Percentiles rank a stretch among this genome's conserved stretches.
Evolutionary conservation across 2,797 vertebrate species (phyloP).

Genomic region (Ataeniobius toweri): DNA sequence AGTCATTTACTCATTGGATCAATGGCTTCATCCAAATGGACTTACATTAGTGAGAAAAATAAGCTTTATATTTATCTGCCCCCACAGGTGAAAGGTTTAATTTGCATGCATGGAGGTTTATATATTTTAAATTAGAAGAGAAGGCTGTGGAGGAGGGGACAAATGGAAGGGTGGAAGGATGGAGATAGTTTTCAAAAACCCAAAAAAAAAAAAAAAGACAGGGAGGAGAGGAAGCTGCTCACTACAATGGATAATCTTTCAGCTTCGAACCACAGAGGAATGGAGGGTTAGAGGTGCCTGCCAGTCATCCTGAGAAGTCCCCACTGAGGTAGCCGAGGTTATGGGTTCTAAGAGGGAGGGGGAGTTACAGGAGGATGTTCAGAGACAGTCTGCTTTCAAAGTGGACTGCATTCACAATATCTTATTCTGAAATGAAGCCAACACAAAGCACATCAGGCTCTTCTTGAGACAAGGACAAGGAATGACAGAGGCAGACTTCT

Average conservation of each 20-base stretch:
- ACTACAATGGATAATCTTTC: conserved; percentile 54
- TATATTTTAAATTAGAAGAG: conserved; percentile 50
- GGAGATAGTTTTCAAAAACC: not conserved
- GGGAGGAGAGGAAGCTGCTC: conserved; percentile 4
- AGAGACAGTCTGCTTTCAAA: conserved; percentile 14
- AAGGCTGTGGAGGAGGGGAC: conserved; percentile 1
- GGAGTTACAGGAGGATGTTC: conserved; percentile 18
- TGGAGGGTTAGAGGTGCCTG: conserved; percentile 58
- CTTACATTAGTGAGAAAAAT: conserved; percentile 44
- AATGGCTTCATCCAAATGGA: conserved; percentile 22
- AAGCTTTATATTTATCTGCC: conserved; percentile 1
- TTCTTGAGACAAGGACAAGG: conserved; percentile 1
- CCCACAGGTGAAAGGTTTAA: conserved; percentile 26
- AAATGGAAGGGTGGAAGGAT: not conserved
- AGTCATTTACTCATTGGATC: conserved; percentile 56
- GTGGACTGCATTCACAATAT: not conserved
- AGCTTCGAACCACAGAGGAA: conserved; percentile 48
- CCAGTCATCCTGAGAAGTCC: conserved; percentile 57
- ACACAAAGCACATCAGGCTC: not conserved
- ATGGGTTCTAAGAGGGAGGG: conserved; percentile 23
- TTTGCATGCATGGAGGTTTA: conserved; percentile 59
- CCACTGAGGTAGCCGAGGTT: conserved; percentile 43
- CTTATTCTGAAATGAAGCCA: not conserved
- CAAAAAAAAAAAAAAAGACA: conserved; percentile 8
- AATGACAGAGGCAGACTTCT: rapidly evolving